phyloP scores from a whole-genome alignment of 1,140 invertebrate genomes.

The Gryllus bimaculatus region DNA sequence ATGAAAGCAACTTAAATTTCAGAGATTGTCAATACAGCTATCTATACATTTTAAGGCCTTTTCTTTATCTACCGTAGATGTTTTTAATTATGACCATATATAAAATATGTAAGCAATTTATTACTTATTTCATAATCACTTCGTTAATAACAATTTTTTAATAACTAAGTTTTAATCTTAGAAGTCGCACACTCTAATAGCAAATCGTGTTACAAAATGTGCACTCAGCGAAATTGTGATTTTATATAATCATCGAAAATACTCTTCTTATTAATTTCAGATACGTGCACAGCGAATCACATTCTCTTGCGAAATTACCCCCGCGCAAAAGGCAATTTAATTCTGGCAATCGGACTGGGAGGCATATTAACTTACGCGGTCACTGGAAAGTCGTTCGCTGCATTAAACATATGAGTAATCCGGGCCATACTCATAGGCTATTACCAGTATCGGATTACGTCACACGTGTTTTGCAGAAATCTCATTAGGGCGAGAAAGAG shows the following conservation, averaged over 20 bases:
- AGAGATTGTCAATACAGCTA: too few relatives aligned
- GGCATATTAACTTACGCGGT: not conserved
- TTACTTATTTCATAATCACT: not conserved
- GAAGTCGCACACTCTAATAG: not conserved
- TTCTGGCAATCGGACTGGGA: not conserved
- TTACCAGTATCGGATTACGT: not conserved
- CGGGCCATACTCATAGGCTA: not conserved
- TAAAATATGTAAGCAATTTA: too few relatives aligned
- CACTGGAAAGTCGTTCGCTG: not conserved
- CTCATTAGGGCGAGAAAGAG: not conserved
- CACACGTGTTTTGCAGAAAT: not conserved
- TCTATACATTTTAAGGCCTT: too few relatives aligned
- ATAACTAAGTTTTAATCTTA: not conserved
- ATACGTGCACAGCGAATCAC: not conserved
- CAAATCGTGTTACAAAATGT: not conserved
- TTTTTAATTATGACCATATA: too few relatives aligned
- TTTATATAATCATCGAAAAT: not conserved
- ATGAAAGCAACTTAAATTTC: too few relatives aligned
- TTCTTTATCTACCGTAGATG: too few relatives aligned
- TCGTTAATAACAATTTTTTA: not conserved
- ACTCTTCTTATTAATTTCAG: not conserved
- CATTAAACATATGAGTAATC: slow-evolving; percentile 5
- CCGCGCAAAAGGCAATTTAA: not conserved
- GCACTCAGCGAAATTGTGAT: too few relatives aligned
- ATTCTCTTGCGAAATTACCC: not conserved